Evolutionary conservation across 2,888 invertebrate genomes (phyloP), one percentile per base, ranked within the genome.

Genomic region (Andrena trimmerana): DNA sequence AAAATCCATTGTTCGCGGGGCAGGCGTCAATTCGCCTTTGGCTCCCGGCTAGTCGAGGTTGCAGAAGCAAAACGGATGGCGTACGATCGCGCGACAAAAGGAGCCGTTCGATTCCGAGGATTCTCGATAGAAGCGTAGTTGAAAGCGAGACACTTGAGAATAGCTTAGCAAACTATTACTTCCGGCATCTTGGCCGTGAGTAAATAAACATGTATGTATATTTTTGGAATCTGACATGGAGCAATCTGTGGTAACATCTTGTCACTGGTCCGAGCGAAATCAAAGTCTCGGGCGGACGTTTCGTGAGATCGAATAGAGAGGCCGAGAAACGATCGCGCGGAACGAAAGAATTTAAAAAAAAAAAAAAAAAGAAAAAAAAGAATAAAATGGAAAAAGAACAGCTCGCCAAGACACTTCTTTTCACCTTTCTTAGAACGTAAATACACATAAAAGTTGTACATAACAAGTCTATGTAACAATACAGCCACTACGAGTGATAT

Each of bases 91-190:
- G 42, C 5, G 42, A 5, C 42, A 5, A 42, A 42, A 16, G 42
- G 42, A 16, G 42, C 42, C 42, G 16, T 54, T 31, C 20, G 29
- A 8, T 60, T 29, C 31, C 13, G 57, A 76, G 78, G 80, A 84
- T 86, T 78, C 74, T 87, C 86, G 84, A 86, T 71, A 82, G 80
- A 80, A 66, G 33, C 86, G 82, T 82, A 78, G 62, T 82, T 78
- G 48, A 78, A 84, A 78, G 78, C 85, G 88, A 84, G 87, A 83
- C 90, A 87, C 87, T 86, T 84, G 88, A 90, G 90, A 90, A 90
- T 87, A 89, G 87, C 83, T 85, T 79, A 78, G 83, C 83, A 80
- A 79, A 77, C 83, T 78, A 74, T 85, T 68, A 78, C 62, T 78
- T 80, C 62, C 76, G 80, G 27, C 67, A 81, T 63, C 77, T 78